These are phyloP conservation scores for Heliconius aoede DNA, from an alignment of 2,888 invertebrate genomes.

Conservation along the genomic window DNA sequence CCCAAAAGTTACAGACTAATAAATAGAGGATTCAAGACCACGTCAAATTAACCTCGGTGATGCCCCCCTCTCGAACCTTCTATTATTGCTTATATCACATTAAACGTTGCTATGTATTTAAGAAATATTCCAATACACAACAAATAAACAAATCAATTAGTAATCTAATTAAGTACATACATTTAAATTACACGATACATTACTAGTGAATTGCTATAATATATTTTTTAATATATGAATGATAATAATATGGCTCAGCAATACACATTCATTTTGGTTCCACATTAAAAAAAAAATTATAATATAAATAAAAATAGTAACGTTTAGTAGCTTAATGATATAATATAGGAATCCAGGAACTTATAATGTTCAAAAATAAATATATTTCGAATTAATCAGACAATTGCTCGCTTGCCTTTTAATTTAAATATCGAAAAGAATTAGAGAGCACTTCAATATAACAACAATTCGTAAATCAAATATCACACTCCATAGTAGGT, in stretches of 20 bases:
- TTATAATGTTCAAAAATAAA: conserved; percentile 49
- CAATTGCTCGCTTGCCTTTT: conserved; percentile 44
- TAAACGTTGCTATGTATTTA: conserved; percentile 71
- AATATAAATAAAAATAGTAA: conserved; percentile 42
- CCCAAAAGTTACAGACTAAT: conserved; percentile 83
- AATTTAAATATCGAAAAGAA: conserved; percentile 47
- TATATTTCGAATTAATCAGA: conserved; percentile 40
- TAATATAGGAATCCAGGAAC: conserved; percentile 53
- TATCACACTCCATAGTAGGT: conserved; percentile 78
- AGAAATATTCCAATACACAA: conserved; percentile 75
- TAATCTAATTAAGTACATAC: conserved; percentile 80
- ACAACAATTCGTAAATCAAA: conserved; percentile 66
- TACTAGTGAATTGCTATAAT: conserved; percentile 58
- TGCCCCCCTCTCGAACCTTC: conserved; percentile 50
- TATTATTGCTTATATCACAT: conserved; percentile 83
- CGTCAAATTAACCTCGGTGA: conserved; percentile 69
- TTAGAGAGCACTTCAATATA: conserved; percentile 71
- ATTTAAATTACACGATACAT: conserved; percentile 61
- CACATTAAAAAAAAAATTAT: conserved; percentile 39
- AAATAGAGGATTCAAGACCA: conserved; percentile 80
- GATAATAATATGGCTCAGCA: conserved; percentile 74
- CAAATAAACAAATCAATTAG: conserved; percentile 74
- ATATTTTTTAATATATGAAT: conserved; percentile 54
- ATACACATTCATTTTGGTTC: conserved; percentile 50
- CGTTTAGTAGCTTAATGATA: conserved; percentile 42